Percentiles rank a stretch among this genome's conserved stretches.
These are phyloP conservation scores for Xerus rutilus DNA, from an alignment of 2,797 vertebrate species.

Conservation along the genomic window DNA sequence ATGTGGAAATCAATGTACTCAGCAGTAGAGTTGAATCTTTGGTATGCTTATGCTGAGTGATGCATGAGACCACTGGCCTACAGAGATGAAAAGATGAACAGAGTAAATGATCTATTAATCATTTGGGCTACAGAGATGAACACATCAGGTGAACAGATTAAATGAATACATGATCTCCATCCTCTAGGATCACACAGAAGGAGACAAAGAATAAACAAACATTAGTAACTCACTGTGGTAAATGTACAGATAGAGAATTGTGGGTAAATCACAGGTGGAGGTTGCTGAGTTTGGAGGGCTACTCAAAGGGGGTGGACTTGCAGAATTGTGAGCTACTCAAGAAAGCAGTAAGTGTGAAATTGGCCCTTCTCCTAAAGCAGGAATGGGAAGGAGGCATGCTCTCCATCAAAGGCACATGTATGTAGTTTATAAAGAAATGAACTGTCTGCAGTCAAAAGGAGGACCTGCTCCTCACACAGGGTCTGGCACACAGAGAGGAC, in stretches of 20 bases:
- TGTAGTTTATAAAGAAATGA: not conserved
- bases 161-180: not conserved
- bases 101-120: not conserved
- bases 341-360: not conserved
- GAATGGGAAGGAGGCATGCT: not conserved
- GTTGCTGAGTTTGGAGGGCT: not conserved
- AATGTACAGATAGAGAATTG: not conserved
- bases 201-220: constrained; percentile 1
- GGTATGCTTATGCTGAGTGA: not conserved
- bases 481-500: not conserved
- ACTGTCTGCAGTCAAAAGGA: not conserved
- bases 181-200: not conserved
- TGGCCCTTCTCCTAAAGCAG: not conserved
- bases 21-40: not conserved
- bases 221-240: not conserved
- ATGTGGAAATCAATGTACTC: not conserved
- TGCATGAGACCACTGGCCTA: not conserved
- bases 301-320: not conserved
- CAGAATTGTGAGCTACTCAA: not conserved
- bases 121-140: not conserved
- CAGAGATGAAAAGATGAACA: not conserved
- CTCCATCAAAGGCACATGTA: not conserved
- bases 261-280: not conserved
- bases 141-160: not conserved
- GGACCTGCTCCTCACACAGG: not conserved